Evolutionary conservation across 2,888 invertebrate genomes (phyloP).

Genomic region (Euplagia quadripunctaria): DNA sequence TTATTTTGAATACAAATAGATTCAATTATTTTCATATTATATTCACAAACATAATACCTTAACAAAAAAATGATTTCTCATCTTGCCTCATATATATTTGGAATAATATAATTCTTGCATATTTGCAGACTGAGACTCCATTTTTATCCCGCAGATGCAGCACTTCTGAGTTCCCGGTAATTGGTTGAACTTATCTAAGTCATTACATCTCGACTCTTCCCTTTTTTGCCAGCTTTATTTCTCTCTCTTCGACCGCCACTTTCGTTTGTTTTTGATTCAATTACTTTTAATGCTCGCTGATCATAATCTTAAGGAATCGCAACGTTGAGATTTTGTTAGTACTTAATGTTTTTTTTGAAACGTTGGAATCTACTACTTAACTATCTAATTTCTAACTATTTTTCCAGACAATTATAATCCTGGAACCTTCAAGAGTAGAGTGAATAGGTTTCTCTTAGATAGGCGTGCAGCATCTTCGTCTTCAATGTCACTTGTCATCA

Average conservation of each 20-base stretch:
- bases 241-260: constrained; percentile 74
- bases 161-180: constrained; percentile 81
- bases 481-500: too few species aligned
- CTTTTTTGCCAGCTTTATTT: constrained; percentile 79
- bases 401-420: too few species aligned
- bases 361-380: constrained; percentile 29
- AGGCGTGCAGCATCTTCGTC: too few species aligned
- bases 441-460: too few species aligned
- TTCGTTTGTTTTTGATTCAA: constrained; percentile 85
- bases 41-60: constrained; percentile 25
- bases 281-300: constrained; percentile 78
- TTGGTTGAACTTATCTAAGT: constrained; percentile 86
- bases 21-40: not conserved
- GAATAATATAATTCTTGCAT: constrained; percentile 75
- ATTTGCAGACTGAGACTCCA: constrained; percentile 76
- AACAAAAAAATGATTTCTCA: constrained; percentile 58
- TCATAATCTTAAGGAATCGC: constrained; percentile 65
- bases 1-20: not conserved
- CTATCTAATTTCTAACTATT: not conserved
- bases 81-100: constrained; percentile 60
- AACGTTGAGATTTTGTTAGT: constrained; percentile 60
- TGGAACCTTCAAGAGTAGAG: too few species aligned
- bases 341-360: constrained; percentile 55
- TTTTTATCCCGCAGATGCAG: constrained; percentile 84
- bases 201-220: constrained; percentile 85